Evolutionary conservation across 2,113 vertebrate species (phyloP).

Genomic region (Cettia cetti): DNA sequence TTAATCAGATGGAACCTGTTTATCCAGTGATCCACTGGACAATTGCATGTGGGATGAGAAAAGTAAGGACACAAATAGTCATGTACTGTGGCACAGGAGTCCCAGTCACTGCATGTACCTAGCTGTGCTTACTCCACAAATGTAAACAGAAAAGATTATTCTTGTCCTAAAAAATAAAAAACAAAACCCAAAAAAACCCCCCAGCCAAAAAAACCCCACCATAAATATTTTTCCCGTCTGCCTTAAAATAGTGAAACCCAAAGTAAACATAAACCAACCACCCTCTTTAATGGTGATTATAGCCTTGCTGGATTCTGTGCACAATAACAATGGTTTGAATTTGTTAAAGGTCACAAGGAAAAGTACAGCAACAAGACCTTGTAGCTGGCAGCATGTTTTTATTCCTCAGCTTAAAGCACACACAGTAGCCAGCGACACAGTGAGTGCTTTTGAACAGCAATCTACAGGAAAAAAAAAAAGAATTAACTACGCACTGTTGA

Average conservation of each 20-base stretch:
- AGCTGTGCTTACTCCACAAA: not conserved
- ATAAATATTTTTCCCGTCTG: constrained; percentile 20
- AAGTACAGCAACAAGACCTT: constrained; percentile 11
- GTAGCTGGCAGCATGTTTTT: not conserved
- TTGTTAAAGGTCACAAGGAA: constrained; percentile 18
- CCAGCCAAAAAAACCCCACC: not conserved
- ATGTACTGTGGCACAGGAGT: not conserved
- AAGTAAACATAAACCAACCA: not conserved
- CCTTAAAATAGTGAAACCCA: constrained; percentile 24
- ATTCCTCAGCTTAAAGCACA: not conserved
- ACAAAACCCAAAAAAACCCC: not conserved
- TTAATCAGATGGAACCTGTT: not conserved
- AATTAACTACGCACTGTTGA: not conserved
- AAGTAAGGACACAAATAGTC: not conserved
- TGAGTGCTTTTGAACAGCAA: not conserved
- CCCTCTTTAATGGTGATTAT: not conserved
- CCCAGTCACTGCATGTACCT: not conserved
- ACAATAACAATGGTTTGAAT: not conserved
- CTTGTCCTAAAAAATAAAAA: not conserved
- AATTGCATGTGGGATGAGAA: not conserved
- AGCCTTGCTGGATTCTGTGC: not conserved
- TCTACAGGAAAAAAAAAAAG: not conserved
- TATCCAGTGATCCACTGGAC: not conserved
- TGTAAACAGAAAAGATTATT: constrained; percentile 27
- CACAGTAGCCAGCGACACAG: not conserved